These are phyloP conservation scores for Ataeniobius toweri DNA, from an alignment of 2,797 vertebrate genomes.

Conservation along the genomic window DNA sequence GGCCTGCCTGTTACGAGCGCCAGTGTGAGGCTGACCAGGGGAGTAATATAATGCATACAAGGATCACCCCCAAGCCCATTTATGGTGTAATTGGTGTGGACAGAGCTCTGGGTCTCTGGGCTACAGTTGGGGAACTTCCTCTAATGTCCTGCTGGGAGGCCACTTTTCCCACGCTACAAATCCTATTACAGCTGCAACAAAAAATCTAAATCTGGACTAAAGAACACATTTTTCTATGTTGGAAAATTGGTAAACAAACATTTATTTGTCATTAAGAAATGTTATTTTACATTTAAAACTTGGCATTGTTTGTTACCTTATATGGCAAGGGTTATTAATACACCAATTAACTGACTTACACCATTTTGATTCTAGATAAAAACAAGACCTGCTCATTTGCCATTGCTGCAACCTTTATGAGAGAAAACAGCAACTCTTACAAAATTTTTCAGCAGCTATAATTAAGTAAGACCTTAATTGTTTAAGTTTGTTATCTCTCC, in stretches of 20 bases:
- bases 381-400: not conserved
- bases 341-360: not conserved
- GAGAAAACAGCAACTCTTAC: constrained; percentile 7
- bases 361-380: not conserved
- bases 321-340: not conserved
- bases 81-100: constrained; percentile 80
- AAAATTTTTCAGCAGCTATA: constrained; percentile 12
- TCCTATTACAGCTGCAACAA: constrained; percentile 17
- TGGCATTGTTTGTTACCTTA: not conserved
- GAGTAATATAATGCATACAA: constrained; percentile 79
- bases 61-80: constrained; percentile 76
- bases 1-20: constrained; percentile 63
- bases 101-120: constrained; percentile 73
- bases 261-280: too few species aligned
- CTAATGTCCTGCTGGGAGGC: constrained; percentile 63
- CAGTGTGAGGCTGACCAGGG: constrained; percentile 64
- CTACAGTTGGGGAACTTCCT: constrained; percentile 74
- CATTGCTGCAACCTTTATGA: not conserved
- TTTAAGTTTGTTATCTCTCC: constrained; percentile 10
- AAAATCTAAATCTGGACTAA: constrained; percentile 7
- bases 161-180: constrained; percentile 53
- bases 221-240: not conserved
- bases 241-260: not conserved
- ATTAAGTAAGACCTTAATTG: constrained; percentile 27
- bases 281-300: not conserved